phyloP scores from a whole-genome alignment of 2,113 vertebrate genomes.

The Myrmecobius fasciatus region DNA sequence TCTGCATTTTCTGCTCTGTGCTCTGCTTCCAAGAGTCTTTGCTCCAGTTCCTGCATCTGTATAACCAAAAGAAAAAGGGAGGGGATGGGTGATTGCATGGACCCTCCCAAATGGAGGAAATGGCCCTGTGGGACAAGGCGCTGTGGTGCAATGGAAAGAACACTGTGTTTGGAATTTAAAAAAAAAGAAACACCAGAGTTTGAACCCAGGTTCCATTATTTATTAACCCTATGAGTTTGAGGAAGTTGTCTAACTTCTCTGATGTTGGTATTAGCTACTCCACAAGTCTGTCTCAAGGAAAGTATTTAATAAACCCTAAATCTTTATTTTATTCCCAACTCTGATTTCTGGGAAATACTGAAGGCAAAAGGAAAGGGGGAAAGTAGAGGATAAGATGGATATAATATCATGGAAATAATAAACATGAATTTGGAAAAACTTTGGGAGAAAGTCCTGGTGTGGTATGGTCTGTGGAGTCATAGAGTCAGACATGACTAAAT shows the following conservation, averaged over 20 bases:
- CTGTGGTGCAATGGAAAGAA: background rate
- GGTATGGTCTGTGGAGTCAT: background rate
- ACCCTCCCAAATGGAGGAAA: background rate
- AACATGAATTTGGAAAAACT: background rate
- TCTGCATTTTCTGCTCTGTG: constrained; percentile 93
- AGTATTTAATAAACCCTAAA: background rate
- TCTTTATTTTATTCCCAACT: background rate
- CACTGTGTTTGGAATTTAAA: background rate
- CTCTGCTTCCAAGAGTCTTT: constrained; percentile 92
- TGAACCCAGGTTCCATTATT: background rate
- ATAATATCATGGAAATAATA: background rate
- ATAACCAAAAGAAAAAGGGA: constrained; percentile 57
- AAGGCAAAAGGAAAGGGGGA: background rate
- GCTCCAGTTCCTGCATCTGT: constrained; percentile 97
- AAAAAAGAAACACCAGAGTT: background rate
- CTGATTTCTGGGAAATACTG: background rate
- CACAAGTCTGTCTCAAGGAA: background rate
- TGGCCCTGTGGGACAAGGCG: background rate
- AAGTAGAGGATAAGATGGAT: background rate
- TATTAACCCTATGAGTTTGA: background rate
- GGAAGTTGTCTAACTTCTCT: background rate
- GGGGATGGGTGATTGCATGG: background rate
- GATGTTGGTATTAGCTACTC: background rate
- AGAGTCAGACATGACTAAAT: background rate
- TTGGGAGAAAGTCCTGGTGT: background rate